Evolutionary conservation across 2,797 vertebrate genomes (phyloP), one percentile per base, ranked within the genome.

Genomic region (Ctenochaetus hawaiiensis): DNA sequence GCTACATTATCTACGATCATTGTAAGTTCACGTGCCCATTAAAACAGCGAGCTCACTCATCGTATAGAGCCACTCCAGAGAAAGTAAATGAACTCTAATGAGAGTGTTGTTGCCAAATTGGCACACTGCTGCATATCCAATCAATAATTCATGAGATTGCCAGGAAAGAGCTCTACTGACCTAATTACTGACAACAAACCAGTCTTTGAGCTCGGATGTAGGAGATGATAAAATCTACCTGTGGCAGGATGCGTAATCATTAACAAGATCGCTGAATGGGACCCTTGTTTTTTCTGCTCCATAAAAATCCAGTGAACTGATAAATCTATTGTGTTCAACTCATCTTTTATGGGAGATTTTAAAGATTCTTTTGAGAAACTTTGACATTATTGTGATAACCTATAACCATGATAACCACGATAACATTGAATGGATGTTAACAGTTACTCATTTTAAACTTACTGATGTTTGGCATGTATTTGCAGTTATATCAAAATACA

Each of bases 111-210:
- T 81, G 68, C 62, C 68, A 69, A 76, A 78, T 53, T 87, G 81
- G 75, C 87, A 85, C 83, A 86, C 80, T 67, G 39, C 39, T 41
- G 39, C 10, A 11, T 18, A 45, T 23, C 58, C 11, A 63, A 87
- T 91, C 83, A 90, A 91, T 92, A 84, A 92, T 91, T 91, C 75
- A 94, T 78, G 75, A 78, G 67, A 84, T 82, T 89, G 63, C 67
- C 80, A 78, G 83, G 49, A 78, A 83, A 83, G 75, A 82, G 84
- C 75, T 78, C 80, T 54, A 80, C 76, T 90, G 90, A 91, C 92
- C 91, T 87, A 81, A 89, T 89, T 91, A 84, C 52, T n/a, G 70
- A 59, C 65, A 69, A 58, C 22, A 51, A 56, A 26, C 48, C 20
- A 26, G 71, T 74, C 57, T 79, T 72, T 14, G 49, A 60, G 47